Conservation (phyloP, 2,888 invertebrate genomes). For the Eulithis prunata region DNA sequence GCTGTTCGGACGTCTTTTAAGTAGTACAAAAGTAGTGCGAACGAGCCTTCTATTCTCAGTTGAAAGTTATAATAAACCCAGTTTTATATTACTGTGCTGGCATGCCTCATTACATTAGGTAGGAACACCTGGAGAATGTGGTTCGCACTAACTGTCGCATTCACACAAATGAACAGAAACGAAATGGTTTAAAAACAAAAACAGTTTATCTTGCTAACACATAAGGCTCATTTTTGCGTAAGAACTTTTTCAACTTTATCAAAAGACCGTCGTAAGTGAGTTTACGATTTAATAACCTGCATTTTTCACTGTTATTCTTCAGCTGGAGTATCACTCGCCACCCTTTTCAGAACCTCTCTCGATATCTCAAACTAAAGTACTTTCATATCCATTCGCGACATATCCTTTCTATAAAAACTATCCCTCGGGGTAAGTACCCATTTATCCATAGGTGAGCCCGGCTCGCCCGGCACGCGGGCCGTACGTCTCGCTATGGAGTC, state of each 20-base stretch:
- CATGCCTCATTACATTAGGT: slow-evolving; percentile 12
- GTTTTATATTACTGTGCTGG: slow-evolving; percentile 17
- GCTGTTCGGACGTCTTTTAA: slow-evolving; percentile 34
- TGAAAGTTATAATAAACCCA: slow-evolving; percentile 36
- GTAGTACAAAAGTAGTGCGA: slow-evolving; percentile 38
- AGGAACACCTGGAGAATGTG: neutral
- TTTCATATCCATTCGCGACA: slow-evolving; percentile 22
- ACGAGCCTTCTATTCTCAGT: slow-evolving; percentile 27
- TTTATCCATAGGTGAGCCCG: slow-evolving; percentile 32
- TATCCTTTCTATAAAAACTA: slow-evolving; percentile 29
- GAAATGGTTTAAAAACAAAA: neutral
- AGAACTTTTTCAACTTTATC: neutral
- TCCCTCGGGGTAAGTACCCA: slow-evolving; percentile 30
- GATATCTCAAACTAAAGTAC: slow-evolving; percentile 21
- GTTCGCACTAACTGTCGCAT: neutral
- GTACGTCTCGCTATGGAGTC: slow-evolving; percentile 27
- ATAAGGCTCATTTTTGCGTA: too few species aligned
- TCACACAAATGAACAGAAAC: slow-evolving; percentile 3
- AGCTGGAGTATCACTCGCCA: slow-evolving; percentile 1
- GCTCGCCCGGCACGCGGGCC: slow-evolving; percentile 25
- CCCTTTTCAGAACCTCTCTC: slow-evolving; percentile 6
- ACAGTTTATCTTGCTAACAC: neutral
- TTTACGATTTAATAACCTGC: neutral
- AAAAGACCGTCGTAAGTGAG: neutral
- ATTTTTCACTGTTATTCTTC: neutral